These are phyloP conservation scores for Folsomia candida DNA, from an alignment of 2,888 invertebrate genomes.

Conservation along the genomic window DNA sequence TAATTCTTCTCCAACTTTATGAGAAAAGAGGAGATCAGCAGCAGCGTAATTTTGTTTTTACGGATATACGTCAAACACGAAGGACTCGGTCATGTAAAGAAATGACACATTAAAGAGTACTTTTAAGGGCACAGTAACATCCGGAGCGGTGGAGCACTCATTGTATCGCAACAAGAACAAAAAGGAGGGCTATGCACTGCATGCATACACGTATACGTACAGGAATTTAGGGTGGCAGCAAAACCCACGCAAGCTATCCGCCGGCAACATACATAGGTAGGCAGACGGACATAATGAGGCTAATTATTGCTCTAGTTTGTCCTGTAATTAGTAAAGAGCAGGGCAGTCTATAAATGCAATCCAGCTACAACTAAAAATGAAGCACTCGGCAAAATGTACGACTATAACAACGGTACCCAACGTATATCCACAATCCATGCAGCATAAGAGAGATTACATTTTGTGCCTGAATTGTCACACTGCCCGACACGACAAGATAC, in stretches of 20 bases:
- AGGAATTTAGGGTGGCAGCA: background rate
- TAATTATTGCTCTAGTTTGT: conserved; percentile 8
- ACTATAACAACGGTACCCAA: background rate
- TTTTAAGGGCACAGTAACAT: background rate
- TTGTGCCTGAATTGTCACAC: no score
- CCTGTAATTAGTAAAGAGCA: conserved; percentile 9
- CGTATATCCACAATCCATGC: background rate
- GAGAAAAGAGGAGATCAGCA: no score
- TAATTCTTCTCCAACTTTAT: no score
- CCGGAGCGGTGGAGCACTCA: background rate
- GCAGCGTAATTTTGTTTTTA: background rate
- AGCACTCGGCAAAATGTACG: no score
- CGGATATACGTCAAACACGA: background rate
- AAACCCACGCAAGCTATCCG: background rate
- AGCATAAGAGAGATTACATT: background rate
- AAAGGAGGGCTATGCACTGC: no score
- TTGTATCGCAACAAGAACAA: no score
- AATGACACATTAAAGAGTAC: background rate
- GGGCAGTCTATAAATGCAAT: background rate
- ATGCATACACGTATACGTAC: background rate
- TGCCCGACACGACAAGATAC: no score
- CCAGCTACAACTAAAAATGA: background rate
- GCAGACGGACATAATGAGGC: conserved; percentile 2
- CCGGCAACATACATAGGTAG: background rate
- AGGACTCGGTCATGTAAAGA: background rate